These are phyloP conservation scores for Acronicta leporina DNA, from an alignment of 2,888 invertebrate genomes.

Conservation along the genomic window DNA sequence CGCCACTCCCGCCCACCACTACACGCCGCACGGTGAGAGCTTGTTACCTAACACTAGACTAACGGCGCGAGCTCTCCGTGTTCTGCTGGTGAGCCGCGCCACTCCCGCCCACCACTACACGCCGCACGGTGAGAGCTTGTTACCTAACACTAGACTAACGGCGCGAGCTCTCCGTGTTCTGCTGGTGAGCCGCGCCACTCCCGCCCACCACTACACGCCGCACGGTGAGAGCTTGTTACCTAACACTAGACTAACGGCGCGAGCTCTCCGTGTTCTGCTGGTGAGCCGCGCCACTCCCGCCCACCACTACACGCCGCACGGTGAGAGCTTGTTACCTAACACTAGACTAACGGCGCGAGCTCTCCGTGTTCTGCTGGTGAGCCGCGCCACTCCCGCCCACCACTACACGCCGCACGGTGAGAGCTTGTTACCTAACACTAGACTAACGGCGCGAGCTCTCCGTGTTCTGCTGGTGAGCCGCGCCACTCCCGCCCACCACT, in stretches of 20 bases:
- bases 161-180: not conserved
- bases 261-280: constrained; percentile 8
- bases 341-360: not conserved
- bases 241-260: not conserved
- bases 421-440: no score
- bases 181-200: not conserved
- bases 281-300: not conserved
- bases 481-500: not conserved
- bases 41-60: no score
- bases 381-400: not conserved
- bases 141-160: no score
- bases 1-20: not conserved
- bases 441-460: not conserved
- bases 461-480: constrained; percentile 5
- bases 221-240: not conserved
- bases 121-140: no score
- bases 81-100: not conserved
- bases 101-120: no score
- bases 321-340: no score
- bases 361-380: constrained; percentile 14
- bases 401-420: not conserved
- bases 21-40: constrained; percentile 1
- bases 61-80: constrained; percentile 6
- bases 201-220: not conserved
- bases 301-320: not conserved